Conservation (phyloP, 1,140 invertebrate genomes). For the Andrena cerasifolii region DNA sequence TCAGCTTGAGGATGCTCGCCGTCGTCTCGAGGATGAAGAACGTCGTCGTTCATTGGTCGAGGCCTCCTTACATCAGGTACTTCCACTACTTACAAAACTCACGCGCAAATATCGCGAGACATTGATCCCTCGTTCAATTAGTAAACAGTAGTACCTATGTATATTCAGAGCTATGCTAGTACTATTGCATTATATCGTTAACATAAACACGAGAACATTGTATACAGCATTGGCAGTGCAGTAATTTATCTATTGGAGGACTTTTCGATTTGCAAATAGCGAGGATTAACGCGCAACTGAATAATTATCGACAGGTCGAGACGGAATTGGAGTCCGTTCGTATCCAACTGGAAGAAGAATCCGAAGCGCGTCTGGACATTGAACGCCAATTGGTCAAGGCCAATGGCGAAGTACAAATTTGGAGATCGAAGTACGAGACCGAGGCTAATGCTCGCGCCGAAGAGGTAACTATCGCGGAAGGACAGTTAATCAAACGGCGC, state of each 20-base stretch:
- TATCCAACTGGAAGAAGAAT: slow-evolving; percentile 97
- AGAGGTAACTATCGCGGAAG: slow-evolving; percentile 86
- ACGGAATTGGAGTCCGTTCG: slow-evolving; percentile 95
- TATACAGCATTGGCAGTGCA: too few species aligned
- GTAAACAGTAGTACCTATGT: too few species aligned
- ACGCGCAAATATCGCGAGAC: not conserved
- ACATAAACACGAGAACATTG: too few species aligned
- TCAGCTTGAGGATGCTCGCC: slow-evolving; percentile 96
- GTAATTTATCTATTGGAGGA: too few species aligned
- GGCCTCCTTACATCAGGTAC: slow-evolving; percentile 91
- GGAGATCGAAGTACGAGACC: slow-evolving; percentile 96
- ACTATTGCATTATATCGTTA: too few species aligned
- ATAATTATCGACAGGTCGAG: slow-evolving; percentile 86
- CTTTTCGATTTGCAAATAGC: not conserved
- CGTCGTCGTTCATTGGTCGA: slow-evolving; percentile 94
- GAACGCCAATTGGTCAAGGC: slow-evolving; percentile 96
- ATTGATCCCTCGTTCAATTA: not conserved
- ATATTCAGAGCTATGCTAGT: slow-evolving; percentile 2
- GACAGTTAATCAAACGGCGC: too few species aligned
- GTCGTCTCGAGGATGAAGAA: slow-evolving; percentile 97
- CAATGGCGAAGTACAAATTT: slow-evolving; percentile 93
- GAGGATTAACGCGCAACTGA: not conserved
- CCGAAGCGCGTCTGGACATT: slow-evolving; percentile 95
- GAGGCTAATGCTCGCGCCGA: slow-evolving; percentile 94
- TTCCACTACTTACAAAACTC: not conserved